Evolutionary conservation across 2,113 vertebrate species (phyloP), one percentile per base, ranked within the genome.

Genomic region (Petaurus breviceps): DNA sequence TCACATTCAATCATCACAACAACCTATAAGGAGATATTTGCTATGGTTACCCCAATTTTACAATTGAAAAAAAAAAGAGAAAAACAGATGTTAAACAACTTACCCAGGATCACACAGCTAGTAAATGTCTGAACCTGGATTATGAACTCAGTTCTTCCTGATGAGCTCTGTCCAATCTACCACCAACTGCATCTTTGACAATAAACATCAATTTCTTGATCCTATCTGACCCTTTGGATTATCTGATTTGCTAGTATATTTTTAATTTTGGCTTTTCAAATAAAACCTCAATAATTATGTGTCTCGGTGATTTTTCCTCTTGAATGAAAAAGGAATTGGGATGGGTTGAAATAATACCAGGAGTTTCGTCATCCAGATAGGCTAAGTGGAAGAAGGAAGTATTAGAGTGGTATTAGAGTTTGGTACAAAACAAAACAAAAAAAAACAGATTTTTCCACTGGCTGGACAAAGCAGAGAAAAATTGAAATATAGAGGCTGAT

Each of bases 251-350:
- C 84, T 23, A n/a, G 50, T 55, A 93, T 95, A 90, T 2, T 22
- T 92, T 97, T 25, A 94, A 11, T 68, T 95, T 90, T 43, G 90
- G 26, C 22, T 91, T 96, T 94, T 93, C 77, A 43, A 89, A 93
- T 89, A 12, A 89, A 93, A 55, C 49, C 43, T 0, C 47, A 84
- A n/a, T 51, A 91, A 28, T 51, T 91, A 12, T 9, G 12, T 0
- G 4, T 7, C 55, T 46, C 50, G 91, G 54, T 37, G n/a, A 19
- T 51, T 57, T 54, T 25, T 19, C 25, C 43, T 91, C 89, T 24
- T 77, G 8, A 61, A 91, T 53, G 91, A 68, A 43, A 84, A 84
- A 84, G 37, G 1, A 28, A 31, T 47, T 51, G 91, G 50, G 31
- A 24, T 49, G 7, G 16, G 46, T 92, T 92, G 37, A 91, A 43